These are phyloP conservation scores for Archaeoteleia sp. DNA, from an alignment of 2,888 invertebrate species.

Conservation along the genomic window DNA sequence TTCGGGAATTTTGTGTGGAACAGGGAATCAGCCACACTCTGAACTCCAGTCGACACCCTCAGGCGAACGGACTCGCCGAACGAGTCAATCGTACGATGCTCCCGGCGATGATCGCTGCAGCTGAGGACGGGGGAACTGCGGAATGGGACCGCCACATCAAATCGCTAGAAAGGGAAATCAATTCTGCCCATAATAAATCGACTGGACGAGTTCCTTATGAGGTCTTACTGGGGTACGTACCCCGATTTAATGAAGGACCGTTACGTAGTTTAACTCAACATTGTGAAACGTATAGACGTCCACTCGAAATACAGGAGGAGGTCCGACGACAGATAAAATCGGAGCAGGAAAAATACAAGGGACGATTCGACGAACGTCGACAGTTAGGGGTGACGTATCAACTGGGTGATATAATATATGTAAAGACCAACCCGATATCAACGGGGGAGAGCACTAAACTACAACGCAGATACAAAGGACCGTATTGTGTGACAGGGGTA, in stretches of 20 bases:
- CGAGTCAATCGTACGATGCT: conserved; percentile 39
- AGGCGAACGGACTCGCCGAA: conserved; percentile 49
- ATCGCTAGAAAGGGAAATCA: not conserved
- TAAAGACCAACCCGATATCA: no score
- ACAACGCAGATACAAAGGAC: no score
- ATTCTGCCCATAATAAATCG: not conserved
- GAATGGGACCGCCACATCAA: not conserved
- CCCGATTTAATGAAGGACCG: conserved; percentile 4
- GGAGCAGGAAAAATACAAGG: conserved; percentile 4
- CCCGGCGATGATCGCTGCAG: conserved; percentile 9
- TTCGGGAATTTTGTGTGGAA: conserved; percentile 28
- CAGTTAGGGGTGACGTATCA: not conserved
- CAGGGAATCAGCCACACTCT: conserved; percentile 43
- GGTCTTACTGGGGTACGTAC: conserved; percentile 9
- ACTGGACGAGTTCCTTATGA: not conserved
- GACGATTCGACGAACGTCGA: not conserved
- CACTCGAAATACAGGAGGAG: not conserved
- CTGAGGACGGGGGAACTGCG: not conserved
- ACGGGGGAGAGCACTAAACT: no score
- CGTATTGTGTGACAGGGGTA: not conserved
- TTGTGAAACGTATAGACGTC: not conserved
- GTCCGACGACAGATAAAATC: not conserved
- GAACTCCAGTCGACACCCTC: conserved; percentile 49
- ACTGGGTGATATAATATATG: no score
- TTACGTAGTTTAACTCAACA: not conserved